Conservation (phyloP, 2,888 invertebrate species). For the Andricus quercusramuli region DNA sequence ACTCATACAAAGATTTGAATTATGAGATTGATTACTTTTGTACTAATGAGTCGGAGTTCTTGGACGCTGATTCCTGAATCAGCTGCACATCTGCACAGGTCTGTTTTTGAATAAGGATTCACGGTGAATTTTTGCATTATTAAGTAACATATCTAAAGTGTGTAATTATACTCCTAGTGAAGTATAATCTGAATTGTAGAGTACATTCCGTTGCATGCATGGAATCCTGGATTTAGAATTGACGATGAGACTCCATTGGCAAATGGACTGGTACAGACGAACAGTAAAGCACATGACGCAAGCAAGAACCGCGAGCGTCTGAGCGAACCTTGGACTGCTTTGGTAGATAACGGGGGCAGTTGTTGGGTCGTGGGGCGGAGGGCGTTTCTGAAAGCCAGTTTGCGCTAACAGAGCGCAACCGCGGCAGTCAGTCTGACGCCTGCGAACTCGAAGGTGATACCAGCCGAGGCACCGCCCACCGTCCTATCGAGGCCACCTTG, state of each 20-base stretch:
- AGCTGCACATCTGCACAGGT: no score
- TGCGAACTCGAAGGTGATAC: conserved; percentile 69
- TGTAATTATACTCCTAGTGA: no score
- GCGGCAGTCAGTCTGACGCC: conserved; percentile 62
- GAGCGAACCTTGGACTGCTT: conserved; percentile 31
- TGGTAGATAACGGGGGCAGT: conserved; percentile 26
- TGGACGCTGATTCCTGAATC: no score
- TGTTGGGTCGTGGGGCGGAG: conserved; percentile 47
- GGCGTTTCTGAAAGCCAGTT: conserved; percentile 52
- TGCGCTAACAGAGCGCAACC: conserved; percentile 64
- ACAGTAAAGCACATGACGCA: not conserved
- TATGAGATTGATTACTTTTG: no score
- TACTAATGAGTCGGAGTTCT: no score
- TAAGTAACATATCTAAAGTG: no score
- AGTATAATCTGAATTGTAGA: no score
- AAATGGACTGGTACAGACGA: not conserved
- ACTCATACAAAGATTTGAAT: no score
- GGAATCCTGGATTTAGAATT: not conserved
- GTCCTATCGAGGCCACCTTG: conserved; percentile 67
- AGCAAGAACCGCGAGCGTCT: conserved; percentile 17
- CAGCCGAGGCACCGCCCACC: conserved; percentile 72
- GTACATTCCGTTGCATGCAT: no score
- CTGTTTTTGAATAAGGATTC: no score
- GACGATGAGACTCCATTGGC: not conserved
- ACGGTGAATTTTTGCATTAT: no score